Evolutionary conservation across 2,888 invertebrate genomes (phyloP).

Genomic region (Sympetrum striolatum): DNA sequence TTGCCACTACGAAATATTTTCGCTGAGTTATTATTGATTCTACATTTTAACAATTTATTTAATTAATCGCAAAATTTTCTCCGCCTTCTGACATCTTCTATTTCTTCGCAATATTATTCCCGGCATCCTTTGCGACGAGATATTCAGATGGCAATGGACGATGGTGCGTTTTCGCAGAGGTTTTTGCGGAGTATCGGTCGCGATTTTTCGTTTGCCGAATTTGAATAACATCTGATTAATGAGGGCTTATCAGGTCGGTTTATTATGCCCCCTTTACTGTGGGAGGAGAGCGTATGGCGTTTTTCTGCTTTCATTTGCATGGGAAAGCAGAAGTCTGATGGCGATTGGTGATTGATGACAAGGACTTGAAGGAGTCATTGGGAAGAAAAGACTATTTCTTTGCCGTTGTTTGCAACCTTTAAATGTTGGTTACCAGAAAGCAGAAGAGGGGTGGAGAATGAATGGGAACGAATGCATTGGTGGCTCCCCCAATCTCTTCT

Average conservation of each 20-base stretch:
- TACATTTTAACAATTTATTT: too few relatives aligned
- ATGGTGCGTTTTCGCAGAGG: neutral
- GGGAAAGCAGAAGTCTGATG: neutral
- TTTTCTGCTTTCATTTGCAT: neutral
- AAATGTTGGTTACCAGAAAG: neutral
- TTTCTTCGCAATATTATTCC: neutral
- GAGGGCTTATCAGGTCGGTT: neutral
- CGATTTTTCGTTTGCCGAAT: neutral
- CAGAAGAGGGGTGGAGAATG: too few relatives aligned
- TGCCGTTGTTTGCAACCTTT: neutral
- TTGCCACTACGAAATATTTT: too few relatives aligned
- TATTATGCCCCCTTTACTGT: neutral
- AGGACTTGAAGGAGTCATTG: neutral
- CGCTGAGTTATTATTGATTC: too few relatives aligned
- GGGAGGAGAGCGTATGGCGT: neutral
- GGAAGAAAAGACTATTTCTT: neutral
- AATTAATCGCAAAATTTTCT: neutral
- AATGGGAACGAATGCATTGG: too few relatives aligned
- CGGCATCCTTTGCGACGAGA: neutral
- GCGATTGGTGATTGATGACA: neutral
- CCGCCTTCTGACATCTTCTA: neutral
- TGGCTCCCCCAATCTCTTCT: too few relatives aligned
- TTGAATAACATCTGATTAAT: neutral
- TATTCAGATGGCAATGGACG: neutral
- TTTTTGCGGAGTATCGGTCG: neutral